Conservation (phyloP, 2,113 vertebrate species). For the Tichodroma muraria region DNA sequence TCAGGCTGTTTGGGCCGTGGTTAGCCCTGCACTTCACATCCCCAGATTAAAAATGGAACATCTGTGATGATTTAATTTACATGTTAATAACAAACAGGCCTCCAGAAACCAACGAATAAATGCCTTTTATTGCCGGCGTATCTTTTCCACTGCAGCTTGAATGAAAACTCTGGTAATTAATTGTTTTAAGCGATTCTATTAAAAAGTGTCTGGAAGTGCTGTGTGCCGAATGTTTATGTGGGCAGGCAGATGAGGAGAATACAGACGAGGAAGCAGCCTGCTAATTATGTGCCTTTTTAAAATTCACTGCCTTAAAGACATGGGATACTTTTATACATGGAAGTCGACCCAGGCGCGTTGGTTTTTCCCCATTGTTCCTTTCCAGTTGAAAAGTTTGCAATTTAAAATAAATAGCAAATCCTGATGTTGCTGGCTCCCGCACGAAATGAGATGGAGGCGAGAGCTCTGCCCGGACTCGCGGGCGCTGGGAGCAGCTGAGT, state of each 20-base stretch:
- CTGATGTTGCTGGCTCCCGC: background rate
- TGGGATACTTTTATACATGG: background rate
- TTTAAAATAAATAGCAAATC: slow-evolving; percentile 17
- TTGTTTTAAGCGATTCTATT: slow-evolving; percentile 99
- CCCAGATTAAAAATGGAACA: slow-evolving; percentile 99
- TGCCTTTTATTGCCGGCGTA: slow-evolving; percentile 95
- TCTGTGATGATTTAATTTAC: slow-evolving; percentile 99
- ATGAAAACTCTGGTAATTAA: slow-evolving; percentile 98
- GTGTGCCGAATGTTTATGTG: slow-evolving; percentile 82
- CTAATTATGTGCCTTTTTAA: slow-evolving; percentile 67
- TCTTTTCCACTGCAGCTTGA: slow-evolving; percentile 90
- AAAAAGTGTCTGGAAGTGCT: slow-evolving; percentile 92
- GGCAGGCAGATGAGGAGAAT: slow-evolving; percentile 66
- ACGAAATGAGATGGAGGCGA: background rate
- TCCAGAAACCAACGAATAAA: slow-evolving; percentile 98
- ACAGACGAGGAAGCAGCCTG: slow-evolving; percentile 53
- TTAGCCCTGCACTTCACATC: slow-evolving; percentile 84
- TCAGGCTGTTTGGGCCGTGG: slow-evolving; percentile 83
- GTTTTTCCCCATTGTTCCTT: slow-evolving; percentile 11
- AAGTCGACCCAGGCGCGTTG: background rate
- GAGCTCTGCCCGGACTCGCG: fast-evolving
- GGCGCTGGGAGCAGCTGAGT: background rate
- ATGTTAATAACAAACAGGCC: slow-evolving; percentile 99
- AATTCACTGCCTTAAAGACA: slow-evolving; percentile 52
- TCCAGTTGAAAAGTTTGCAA: slow-evolving; percentile 30